These are phyloP conservation scores for Catharus bicknelli DNA, from an alignment of 2,113 vertebrate genomes.

Conservation along the genomic window DNA sequence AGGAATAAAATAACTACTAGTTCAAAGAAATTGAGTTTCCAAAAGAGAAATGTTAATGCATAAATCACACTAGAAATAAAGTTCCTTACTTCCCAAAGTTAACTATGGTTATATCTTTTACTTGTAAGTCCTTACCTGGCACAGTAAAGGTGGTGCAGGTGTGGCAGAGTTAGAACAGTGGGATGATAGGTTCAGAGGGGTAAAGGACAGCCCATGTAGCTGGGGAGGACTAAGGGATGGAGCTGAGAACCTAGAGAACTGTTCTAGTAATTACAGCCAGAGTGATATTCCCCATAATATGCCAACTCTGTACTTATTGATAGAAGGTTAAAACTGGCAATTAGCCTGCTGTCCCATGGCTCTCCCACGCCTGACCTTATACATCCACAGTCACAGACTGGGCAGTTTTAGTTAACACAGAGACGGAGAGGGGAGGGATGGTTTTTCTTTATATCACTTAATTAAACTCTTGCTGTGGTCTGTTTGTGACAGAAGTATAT, in stretches of 20 bases:
- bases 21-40: neutral
- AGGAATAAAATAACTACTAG: neutral
- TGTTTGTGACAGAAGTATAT: conserved; percentile 79
- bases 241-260: neutral
- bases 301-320: accelerated
- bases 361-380: neutral
- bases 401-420: conserved; percentile 57
- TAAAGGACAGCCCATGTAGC: accelerated
- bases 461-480: conserved; percentile 78
- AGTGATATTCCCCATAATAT: neutral
- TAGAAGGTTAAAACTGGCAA: neutral
- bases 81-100: neutral
- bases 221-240: neutral
- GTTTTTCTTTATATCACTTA: conserved; percentile 21
- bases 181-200: neutral
- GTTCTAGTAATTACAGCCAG: neutral
- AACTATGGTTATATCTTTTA: neutral
- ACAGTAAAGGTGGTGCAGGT: neutral
- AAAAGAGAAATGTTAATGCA: neutral
- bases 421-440: neutral
- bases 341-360: conserved; percentile 12
- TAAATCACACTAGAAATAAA: neutral
- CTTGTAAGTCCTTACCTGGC: neutral
- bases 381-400: conserved; percentile 36
- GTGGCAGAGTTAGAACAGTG: neutral